phyloP scores from a whole-genome alignment of 2,888 invertebrate genomes.

The Caenorhabditis becei region DNA sequence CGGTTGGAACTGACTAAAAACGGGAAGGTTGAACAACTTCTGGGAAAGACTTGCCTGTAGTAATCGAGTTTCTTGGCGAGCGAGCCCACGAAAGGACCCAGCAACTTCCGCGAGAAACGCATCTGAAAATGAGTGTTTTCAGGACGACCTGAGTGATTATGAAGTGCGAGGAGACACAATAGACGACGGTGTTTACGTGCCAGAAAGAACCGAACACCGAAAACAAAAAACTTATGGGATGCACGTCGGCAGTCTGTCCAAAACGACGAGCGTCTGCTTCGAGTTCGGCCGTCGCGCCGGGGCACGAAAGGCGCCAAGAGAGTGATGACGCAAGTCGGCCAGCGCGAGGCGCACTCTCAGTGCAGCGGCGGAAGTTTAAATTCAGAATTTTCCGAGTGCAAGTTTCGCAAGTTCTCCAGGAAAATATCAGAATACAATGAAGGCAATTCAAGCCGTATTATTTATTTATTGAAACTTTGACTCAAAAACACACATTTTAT shows the following conservation, averaged over 20 bases:
- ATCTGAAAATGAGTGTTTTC: conserved; percentile 58
- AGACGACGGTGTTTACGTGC: conserved; percentile 34
- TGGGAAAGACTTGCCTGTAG: conserved; percentile 69
- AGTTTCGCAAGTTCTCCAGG: background rate
- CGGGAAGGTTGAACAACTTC: background rate
- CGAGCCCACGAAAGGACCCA: conserved; percentile 77
- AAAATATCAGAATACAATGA: background rate
- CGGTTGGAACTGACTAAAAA: conserved; percentile 78
- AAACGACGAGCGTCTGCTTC: conserved; percentile 11
- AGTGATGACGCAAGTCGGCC: conserved; percentile 10
- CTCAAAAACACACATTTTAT: conserved; percentile 2
- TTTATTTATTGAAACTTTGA: background rate
- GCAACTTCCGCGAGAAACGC: conserved; percentile 74
- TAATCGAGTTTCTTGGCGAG: conserved; percentile 79
- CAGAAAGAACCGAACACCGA: conserved; percentile 14
- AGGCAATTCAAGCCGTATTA: background rate
- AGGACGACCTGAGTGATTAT: conserved; percentile 4
- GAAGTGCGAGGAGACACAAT: conserved; percentile 16
- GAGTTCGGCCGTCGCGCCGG: conserved; percentile 25
- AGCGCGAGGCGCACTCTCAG: conserved; percentile 12
- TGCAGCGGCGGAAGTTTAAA: conserved; percentile 32
- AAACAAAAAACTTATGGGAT: conserved; percentile 27
- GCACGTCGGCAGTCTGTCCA: conserved; percentile 45
- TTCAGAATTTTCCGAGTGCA: background rate
- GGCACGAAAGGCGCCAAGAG: conserved; percentile 30